A percentile compares a stretch with the other conserved stretches of the same genome.
Evolutionary conservation across 2,888 invertebrate genomes (phyloP).

Genomic region (Lasioglossum figueresi): DNA sequence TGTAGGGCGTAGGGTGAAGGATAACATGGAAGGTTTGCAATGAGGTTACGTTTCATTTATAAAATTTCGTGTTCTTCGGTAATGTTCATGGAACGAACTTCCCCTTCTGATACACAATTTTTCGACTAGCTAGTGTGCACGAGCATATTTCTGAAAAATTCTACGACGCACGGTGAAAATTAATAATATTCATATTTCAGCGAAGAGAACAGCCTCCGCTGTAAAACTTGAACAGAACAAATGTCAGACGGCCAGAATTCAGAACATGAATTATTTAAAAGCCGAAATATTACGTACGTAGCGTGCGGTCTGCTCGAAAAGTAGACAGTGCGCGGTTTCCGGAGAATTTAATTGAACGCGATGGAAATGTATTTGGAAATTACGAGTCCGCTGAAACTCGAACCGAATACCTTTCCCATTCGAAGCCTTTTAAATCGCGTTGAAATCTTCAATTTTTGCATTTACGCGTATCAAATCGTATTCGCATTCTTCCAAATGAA

Average conservation of each 20-base stretch:
- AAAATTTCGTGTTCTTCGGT: background rate
- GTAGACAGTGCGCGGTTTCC: conserved; percentile 39
- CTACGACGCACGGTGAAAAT: background rate
- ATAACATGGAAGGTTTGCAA: background rate
- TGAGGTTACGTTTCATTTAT: background rate
- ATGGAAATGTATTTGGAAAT: background rate
- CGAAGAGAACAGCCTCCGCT: background rate
- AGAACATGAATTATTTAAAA: conserved; percentile 55
- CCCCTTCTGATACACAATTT: background rate
- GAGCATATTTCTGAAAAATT: background rate
- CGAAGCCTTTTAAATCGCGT: background rate
- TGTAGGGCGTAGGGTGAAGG: background rate
- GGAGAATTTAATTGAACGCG: conserved; percentile 13
- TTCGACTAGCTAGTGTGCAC: background rate
- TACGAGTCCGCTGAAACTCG: background rate
- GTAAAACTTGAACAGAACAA: conserved; percentile 42
- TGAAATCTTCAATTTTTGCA: background rate
- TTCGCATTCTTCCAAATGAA: background rate
- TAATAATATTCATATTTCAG: background rate
- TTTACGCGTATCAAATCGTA: background rate
- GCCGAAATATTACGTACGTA: conserved; percentile 42
- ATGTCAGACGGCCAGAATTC: conserved; percentile 35
- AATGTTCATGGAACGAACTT: background rate
- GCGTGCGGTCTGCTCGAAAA: background rate
- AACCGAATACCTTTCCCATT: background rate